Conservation (phyloP, 2,888 invertebrate genomes). For the Eutolmus rufibarbis region DNA sequence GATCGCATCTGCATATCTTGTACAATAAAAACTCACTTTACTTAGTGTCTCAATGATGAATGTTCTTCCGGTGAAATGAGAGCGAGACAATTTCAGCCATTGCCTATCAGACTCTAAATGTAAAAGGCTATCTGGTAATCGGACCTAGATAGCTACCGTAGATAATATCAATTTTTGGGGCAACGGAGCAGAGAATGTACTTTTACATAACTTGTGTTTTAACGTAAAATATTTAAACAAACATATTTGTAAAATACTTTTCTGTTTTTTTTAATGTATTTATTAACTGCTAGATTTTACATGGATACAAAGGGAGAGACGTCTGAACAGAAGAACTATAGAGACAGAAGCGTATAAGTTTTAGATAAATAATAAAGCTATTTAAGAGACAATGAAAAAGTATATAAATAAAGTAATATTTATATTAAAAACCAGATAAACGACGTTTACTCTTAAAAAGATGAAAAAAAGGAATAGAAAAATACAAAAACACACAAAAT, state of each 20-base stretch:
- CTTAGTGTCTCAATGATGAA: neutral
- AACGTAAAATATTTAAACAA: conserved; percentile 21
- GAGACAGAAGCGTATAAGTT: neutral
- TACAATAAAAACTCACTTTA: conserved; percentile 2
- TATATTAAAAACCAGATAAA: conserved; percentile 46
- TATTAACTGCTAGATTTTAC: conserved; percentile 35
- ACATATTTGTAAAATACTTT: conserved; percentile 23
- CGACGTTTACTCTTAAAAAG: conserved; percentile 25
- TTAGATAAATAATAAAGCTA: conserved; percentile 33
- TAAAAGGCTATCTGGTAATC: neutral
- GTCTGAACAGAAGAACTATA: neutral
- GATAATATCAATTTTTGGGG: neutral
- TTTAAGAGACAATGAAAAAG: conserved; percentile 39
- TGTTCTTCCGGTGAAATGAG: neutral
- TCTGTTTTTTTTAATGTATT: conserved; percentile 20
- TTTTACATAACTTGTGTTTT: conserved; percentile 17
- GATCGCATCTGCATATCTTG: neutral
- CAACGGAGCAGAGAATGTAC: neutral
- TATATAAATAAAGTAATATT: conserved; percentile 43
- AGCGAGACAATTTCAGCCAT: neutral
- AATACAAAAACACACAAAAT: conserved; percentile 13
- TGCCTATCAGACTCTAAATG: neutral
- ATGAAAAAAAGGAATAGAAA: conserved; percentile 33
- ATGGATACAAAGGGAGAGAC: conserved; percentile 28
- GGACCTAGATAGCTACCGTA: neutral